Evolutionary conservation across 2,888 invertebrate species (phyloP).

Genomic region (Campoletis raptor): DNA sequence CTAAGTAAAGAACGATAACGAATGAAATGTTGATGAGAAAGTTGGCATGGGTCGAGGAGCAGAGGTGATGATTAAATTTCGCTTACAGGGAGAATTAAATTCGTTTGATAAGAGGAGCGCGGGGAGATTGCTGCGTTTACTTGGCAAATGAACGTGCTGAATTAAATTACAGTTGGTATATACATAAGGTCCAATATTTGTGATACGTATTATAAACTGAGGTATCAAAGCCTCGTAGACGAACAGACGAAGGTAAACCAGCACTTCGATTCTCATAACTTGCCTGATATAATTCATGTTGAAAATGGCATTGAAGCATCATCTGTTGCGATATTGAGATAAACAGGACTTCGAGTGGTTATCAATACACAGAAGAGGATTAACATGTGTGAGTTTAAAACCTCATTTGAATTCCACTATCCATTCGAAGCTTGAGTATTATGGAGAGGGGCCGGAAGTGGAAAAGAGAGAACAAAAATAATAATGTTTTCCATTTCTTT

Average conservation of each 20-base stretch:
- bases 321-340: neutral
- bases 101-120: neutral
- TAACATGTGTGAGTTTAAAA: neutral
- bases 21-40: conserved; percentile 9
- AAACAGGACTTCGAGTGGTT: neutral
- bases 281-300: neutral
- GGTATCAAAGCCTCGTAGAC: neutral
- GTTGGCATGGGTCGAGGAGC: conserved; percentile 3
- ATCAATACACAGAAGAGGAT: neutral
- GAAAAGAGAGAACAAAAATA: neutral
- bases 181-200: conserved; percentile 13
- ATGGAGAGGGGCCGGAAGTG: neutral
- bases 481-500: neutral
- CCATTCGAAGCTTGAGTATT: neutral
- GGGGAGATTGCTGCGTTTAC: conserved; percentile 13
- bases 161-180: conserved; percentile 24
- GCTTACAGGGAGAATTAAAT: conserved; percentile 30
- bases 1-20: conserved; percentile 7
- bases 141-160: conserved; percentile 33
- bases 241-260: conserved; percentile 6
- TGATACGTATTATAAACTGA: conserved; percentile 11
- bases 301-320: neutral
- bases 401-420: neutral
- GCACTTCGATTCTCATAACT: neutral
- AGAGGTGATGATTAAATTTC: conserved; percentile 20